Base-by-base conservation (phyloP, 2,797 vertebrate species). In the Acanthornis magna region DNA sequence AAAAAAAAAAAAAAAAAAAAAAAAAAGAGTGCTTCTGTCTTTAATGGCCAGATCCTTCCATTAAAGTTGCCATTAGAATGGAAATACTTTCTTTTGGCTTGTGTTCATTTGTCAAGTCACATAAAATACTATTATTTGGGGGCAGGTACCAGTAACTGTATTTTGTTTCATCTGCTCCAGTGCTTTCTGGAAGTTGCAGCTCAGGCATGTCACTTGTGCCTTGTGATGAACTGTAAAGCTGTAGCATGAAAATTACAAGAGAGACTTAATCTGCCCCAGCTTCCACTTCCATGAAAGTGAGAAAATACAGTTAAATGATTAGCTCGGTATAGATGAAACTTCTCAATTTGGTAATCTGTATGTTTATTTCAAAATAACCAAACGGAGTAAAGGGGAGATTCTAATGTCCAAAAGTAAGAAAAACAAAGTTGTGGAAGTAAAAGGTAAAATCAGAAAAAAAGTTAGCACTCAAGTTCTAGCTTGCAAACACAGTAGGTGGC, bases 171-270 rank as follows among this genome's bases (percentile, higher is more conserved):
- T 32, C 73, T 84, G 16, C 26, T 23, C 14, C 34, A 53, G 42
- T 53, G 6, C 60, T 65, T 85, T 75, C 17, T 3, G 10, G 47
- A 73, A 63, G 30, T 20, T 86, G 32, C 34, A 57, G 18, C 70
- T 79, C 54, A 76, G 55, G 34, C 16, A 29, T 57, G 38, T 79
- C 3, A 1, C 16, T 71, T 71, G 13, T 89, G 18, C 12, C 32
- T 81, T 0, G 0, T 25, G 21, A 16, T 67, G 34, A 78, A 3
- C 16, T 61, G 7, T 47, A 60, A 45, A 29, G 36, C 19, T 75
- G 38, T 22, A 72, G 20, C 22, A 40, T 0, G 3, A 10, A 86
- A 89, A 68, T 66, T 43, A 42, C 5, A 22, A 9, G 17, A 62
- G 3, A 70, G 27, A 48, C 15, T 34, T 50, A 23, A 51, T 23